Percentiles rank a stretch among this genome's conserved stretches.
phyloP scores from a whole-genome alignment of 2,888 invertebrate species.

The Stenodera caucasica region DNA sequence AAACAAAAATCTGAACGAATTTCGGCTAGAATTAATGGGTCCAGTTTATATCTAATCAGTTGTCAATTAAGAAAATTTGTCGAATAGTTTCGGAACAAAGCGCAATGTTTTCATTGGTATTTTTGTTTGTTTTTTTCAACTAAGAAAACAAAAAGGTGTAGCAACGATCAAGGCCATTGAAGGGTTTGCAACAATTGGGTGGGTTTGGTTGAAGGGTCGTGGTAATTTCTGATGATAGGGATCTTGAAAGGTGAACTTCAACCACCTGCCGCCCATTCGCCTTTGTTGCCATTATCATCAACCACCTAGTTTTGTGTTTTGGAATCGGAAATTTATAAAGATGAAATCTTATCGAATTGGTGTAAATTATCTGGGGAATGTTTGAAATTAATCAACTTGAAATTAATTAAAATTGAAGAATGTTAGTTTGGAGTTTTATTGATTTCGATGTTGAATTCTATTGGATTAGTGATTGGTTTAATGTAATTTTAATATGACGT shows the following conservation, averaged over 20 bases:
- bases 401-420: not conserved
- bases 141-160: no score
- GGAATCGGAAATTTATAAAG: no score
- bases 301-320: no score
- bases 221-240: not conserved
- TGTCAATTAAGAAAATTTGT: conserved; percentile 53
- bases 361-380: not conserved
- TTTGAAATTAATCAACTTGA: not conserved
- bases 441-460: no score
- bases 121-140: not conserved
- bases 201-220: not conserved
- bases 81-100: conserved; percentile 15
- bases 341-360: no score
- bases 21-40: conserved; percentile 43
- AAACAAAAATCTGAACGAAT: conserved; percentile 9
- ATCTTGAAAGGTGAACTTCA: not conserved
- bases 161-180: conserved; percentile 12
- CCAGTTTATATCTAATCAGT: conserved; percentile 51
- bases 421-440: no score
- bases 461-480: no score
- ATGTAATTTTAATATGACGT: not conserved
- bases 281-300: no score
- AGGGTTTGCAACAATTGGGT: no score
- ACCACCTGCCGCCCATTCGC: not conserved
- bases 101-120: conserved; percentile 26